A percentile compares a stretch with the other conserved stretches of the same genome.
These are phyloP conservation scores for Cynodonichthys magdalenae DNA, from an alignment of 2,797 vertebrate genomes.

Conservation along the genomic window DNA sequence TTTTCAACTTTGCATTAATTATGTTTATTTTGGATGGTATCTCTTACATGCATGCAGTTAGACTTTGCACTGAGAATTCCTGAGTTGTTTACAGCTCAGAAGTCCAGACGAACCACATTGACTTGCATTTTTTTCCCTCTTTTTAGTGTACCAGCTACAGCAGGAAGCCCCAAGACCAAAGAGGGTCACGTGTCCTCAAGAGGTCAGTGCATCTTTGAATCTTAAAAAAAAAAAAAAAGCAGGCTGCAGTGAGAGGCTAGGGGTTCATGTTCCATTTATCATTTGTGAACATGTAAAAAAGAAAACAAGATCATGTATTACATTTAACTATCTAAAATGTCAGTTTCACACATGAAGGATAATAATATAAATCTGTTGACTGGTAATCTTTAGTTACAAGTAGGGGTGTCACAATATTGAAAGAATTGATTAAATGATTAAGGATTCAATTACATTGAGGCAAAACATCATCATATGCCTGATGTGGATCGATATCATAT, in stretches of 20 bases:
- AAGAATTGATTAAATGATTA: too few species aligned
- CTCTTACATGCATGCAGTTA: constrained; percentile 30
- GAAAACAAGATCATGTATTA: neutral
- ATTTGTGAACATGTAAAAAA: neutral
- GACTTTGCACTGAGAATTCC: constrained; percentile 6
- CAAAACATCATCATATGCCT: too few species aligned
- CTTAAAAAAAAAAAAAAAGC: neutral
- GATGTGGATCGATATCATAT: too few species aligned
- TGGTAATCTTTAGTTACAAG: too few species aligned
- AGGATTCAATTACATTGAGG: too few species aligned
- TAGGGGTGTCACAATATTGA: too few species aligned
- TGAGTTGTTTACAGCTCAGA: constrained; percentile 22
- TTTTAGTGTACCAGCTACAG: constrained; percentile 96
- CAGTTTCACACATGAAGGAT: neutral
- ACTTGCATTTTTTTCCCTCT: constrained; percentile 52
- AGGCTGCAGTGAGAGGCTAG: neutral
- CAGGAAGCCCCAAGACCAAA: constrained; percentile 96
- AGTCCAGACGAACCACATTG: constrained; percentile 29
- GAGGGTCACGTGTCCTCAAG: constrained; percentile 92
- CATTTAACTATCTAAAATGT: neutral
- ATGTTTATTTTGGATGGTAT: constrained; percentile 31
- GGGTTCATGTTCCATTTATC: neutral
- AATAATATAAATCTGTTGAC: neutral
- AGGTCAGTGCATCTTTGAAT: constrained; percentile 85
- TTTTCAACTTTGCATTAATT: constrained; percentile 12